A percentile compares a stretch with the other conserved stretches of the same genome.
phyloP scores from a whole-genome alignment of 2,113 vertebrate genomes.

The Phodopus roborovskii region DNA sequence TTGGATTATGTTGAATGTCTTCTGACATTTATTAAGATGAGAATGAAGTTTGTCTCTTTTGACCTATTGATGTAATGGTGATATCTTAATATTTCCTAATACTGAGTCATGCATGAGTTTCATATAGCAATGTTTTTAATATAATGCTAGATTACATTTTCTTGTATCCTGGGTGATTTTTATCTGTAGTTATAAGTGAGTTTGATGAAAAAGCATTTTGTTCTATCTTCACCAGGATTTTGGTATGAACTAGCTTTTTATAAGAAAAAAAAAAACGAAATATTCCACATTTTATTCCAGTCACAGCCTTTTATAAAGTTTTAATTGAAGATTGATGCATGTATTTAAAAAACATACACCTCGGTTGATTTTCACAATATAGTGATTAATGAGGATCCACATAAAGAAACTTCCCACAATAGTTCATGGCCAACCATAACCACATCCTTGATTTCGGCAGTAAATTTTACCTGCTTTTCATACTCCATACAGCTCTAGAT shows the following conservation, averaged over 20 bases:
- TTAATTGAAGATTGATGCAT: neutral
- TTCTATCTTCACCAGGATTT: slow-evolving; percentile 18
- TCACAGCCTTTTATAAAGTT: neutral
- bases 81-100: slow-evolving; percentile 69
- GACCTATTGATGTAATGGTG: slow-evolving; percentile 54
- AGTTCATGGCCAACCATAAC: neutral
- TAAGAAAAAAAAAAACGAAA: slow-evolving; percentile 29
- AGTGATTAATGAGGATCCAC: neutral
- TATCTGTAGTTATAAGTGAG: slow-evolving; percentile 35
- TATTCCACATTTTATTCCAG: slow-evolving; percentile 2
- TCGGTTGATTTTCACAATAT: slow-evolving; percentile 3
- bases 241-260: neutral
- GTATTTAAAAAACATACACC: neutral
- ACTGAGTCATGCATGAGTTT: slow-evolving; percentile 63
- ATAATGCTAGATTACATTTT: slow-evolving; percentile 62
- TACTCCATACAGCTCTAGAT: neutral
- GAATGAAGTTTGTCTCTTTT: slow-evolving; percentile 58
- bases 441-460: neutral
- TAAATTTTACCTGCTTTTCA: slow-evolving; percentile 1
- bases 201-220: slow-evolving; percentile 6
- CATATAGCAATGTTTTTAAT: slow-evolving; percentile 53
- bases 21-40: slow-evolving; percentile 61
- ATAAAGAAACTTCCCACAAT: neutral
- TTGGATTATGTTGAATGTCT: slow-evolving; percentile 67
- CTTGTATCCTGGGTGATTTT: slow-evolving; percentile 59